Evolutionary conservation across 2,113 vertebrate species (phyloP).

Genomic region (Rhea americana): DNA sequence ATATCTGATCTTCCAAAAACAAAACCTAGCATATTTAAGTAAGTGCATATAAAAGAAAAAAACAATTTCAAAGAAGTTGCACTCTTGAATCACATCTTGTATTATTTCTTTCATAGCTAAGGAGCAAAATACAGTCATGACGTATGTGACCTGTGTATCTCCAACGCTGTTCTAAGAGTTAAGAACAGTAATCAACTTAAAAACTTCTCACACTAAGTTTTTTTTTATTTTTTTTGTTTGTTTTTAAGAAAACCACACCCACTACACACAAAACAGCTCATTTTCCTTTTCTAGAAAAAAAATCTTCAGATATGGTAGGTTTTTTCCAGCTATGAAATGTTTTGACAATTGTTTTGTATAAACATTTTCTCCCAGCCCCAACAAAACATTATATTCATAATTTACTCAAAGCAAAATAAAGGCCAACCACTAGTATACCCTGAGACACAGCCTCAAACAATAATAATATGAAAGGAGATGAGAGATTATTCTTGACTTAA

Average conservation of each 20-base stretch:
- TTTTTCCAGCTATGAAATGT: background rate
- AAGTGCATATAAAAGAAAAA: background rate
- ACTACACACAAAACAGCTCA: background rate
- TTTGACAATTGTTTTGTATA: background rate
- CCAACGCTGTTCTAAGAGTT: background rate
- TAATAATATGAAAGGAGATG: background rate
- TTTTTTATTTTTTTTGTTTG: background rate
- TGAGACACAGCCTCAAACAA: background rate
- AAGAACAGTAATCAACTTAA: background rate
- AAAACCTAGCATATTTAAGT: background rate
- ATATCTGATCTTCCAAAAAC: background rate
- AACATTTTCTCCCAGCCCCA: too few species aligned
- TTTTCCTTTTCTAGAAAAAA: background rate
- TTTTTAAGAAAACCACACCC: background rate
- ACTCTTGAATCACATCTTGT: background rate
- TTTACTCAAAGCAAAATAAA: background rate
- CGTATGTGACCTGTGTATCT: background rate
- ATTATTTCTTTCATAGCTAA: background rate
- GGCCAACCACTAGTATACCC: background rate
- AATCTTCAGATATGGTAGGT: too few species aligned
- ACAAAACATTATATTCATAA: background rate
- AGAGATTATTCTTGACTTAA: background rate
- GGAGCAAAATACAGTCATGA: background rate
- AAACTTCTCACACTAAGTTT: background rate
- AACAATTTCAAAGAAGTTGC: background rate